Evolutionary conservation across 2,888 invertebrate genomes (phyloP).

Genomic region (Brachyopa scutellaris): DNA sequence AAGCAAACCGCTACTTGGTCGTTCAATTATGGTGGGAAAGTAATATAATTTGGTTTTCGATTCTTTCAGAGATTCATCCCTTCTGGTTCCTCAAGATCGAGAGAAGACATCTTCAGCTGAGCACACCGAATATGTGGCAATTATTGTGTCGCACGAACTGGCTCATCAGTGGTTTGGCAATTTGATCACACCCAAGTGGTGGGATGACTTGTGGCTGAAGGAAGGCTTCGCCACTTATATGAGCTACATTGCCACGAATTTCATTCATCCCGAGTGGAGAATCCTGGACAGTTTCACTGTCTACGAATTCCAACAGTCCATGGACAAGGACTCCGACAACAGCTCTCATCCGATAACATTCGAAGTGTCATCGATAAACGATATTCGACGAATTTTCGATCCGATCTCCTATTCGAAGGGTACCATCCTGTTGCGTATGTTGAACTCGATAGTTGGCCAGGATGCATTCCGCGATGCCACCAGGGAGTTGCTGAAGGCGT

Average conservation of each 20-base stretch:
- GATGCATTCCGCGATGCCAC: constrained; percentile 83
- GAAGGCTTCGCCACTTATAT: constrained; percentile 84
- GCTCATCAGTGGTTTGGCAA: constrained; percentile 93
- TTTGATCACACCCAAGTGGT: constrained; percentile 89
- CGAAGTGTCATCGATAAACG: constrained; percentile 84
- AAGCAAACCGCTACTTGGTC: background rate
- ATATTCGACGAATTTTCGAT: constrained; percentile 88
- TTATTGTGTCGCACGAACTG: constrained; percentile 89
- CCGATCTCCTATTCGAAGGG: constrained; percentile 89
- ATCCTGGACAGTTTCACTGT: constrained; percentile 84
- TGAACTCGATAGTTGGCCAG: constrained; percentile 87
- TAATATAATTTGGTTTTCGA: background rate
- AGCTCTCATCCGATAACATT: constrained; percentile 87
- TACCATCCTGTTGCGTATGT: constrained; percentile 88
- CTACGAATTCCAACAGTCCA: constrained; percentile 83
- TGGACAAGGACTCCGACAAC: constrained; percentile 84
- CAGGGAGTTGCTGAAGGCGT: constrained; percentile 82
- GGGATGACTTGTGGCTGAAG: constrained; percentile 88
- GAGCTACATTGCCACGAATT: constrained; percentile 81
- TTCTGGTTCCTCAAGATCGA: constrained; percentile 82
- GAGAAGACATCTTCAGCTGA: constrained; percentile 82
- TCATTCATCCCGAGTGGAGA: constrained; percentile 84
- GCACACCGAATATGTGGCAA: constrained; percentile 86
- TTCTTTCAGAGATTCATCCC: constrained; percentile 84
- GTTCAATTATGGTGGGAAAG: constrained; percentile 38